Percentiles rank a stretch among this genome's conserved stretches.
These are phyloP conservation scores for Drosophila nigrodunni DNA, from an alignment of 1,140 invertebrate species.

Conservation along the genomic window DNA sequence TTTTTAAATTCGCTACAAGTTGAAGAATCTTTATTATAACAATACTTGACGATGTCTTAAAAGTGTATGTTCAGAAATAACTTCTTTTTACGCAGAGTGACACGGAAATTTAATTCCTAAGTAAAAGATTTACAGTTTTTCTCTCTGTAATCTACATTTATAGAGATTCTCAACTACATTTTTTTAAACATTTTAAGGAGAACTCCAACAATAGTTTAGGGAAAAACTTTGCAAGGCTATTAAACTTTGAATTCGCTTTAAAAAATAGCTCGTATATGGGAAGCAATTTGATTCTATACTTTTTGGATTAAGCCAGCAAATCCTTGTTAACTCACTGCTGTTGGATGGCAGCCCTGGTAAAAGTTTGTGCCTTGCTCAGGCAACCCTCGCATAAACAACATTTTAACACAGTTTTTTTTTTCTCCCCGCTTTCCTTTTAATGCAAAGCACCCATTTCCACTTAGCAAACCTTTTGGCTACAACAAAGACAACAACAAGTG, in stretches of 20 bases:
- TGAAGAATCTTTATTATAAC: no score
- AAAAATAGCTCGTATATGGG: neutral
- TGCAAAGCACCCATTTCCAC: slow-evolving; percentile 65
- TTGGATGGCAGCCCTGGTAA: slow-evolving; percentile 4
- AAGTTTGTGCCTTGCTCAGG: neutral
- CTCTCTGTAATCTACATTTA: neutral
- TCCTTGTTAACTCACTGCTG: slow-evolving; percentile 16
- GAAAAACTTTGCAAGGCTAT: neutral
- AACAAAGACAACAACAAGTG: slow-evolving; percentile 8
- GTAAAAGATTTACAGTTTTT: no score
- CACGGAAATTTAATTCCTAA: neutral
- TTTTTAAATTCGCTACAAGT: neutral
- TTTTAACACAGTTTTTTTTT: slow-evolving; percentile 47
- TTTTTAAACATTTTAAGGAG: neutral
- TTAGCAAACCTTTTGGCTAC: slow-evolving; percentile 65
- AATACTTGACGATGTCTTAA: no score
- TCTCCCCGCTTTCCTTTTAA: neutral
- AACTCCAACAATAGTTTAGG: neutral
- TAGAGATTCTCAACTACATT: neutral
- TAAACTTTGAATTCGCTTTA: slow-evolving; percentile 10
- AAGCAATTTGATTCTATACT: slow-evolving; percentile 3
- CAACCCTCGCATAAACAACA: slow-evolving; percentile 56
- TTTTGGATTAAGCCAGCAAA: slow-evolving; percentile 14
- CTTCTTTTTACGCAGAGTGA: neutral
- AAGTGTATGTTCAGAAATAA: no score